Evolutionary conservation across 1,140 invertebrate genomes (phyloP).

Genomic region (Diplogasteroides magnus): DNA sequence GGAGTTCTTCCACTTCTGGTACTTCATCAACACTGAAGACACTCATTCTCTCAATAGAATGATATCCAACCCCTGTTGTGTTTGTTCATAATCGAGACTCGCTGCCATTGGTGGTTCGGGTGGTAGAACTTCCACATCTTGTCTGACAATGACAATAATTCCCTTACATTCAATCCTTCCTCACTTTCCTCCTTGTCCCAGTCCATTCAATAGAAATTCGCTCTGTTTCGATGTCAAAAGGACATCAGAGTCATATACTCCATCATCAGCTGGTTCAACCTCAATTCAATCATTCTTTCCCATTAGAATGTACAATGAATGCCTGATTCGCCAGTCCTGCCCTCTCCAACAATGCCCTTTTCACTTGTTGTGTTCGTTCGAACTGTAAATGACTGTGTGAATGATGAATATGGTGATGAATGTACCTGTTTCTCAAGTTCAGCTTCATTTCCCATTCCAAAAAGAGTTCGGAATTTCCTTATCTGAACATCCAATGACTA

Average conservation of each 20-base stretch:
- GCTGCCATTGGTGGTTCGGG: too few species aligned
- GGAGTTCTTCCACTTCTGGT: too few species aligned
- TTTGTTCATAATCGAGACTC: too few species aligned
- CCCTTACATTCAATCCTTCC: constrained; percentile 9
- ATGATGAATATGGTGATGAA: too few species aligned
- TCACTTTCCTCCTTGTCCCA: constrained; percentile 19
- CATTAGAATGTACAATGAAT: not conserved
- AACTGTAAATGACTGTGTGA: too few species aligned
- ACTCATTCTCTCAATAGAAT: too few species aligned
- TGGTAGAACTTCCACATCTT: too few species aligned
- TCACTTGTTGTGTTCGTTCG: not conserved
- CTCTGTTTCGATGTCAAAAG: constrained; percentile 29
- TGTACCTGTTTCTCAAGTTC: not conserved
- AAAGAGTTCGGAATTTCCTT: not conserved
- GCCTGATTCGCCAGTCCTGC: not conserved
- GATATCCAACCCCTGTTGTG: too few species aligned
- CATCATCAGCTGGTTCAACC: constrained; percentile 31
- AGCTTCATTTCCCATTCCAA: not conserved
- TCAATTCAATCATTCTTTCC: constrained; percentile 4
- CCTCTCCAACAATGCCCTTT: not conserved
- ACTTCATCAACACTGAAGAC: too few species aligned
- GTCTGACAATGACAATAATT: too few species aligned
- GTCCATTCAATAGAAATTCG: constrained; percentile 22
- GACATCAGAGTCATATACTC: constrained; percentile 30
- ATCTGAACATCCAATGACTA: not conserved